Evolutionary conservation across 2,113 vertebrate species (phyloP), one percentile per base, ranked within the genome.

Genomic region (Variabilichromis moorii): DNA sequence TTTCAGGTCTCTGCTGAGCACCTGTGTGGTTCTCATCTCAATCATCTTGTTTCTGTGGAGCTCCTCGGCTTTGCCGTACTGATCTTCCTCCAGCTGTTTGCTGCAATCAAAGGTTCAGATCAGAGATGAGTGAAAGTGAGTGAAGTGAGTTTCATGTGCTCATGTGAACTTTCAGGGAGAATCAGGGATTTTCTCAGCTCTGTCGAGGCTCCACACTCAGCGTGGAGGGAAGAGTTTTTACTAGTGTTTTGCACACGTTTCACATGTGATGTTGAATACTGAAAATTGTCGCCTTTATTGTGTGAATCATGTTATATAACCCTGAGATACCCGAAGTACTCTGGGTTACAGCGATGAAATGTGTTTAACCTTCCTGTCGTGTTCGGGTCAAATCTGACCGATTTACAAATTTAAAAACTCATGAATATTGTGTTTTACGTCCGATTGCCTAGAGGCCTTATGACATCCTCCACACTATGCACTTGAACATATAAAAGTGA

Each of bases 31-130:
- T 84, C 98, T 97, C 97, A 98, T 98, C 14, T 96, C 91, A 82
- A 99, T 99, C 98, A 99, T 98, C 97, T 97, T 98, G 91, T 98
- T 97, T 89, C 97, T 97, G 88, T 98, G 97, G 84, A 95, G 97
- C 40, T 98, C 97, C 55, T 98, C 97, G 0, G 98, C 98, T 90
- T 98, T 97, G 78, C 92, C 95, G 89, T 98, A 99, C 2, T 98
- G 98, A 2, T 98, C 95, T 16, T 99, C 98, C 35, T 95, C 96
- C 55, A 99, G 96, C 78, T 99, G 98, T 95, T 97, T 99, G 14
- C 97, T 95, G 86, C 3, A 90, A 61, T 8, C 21, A 33, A 81
- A 28, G 45, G 6, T 51, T 83, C 1, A 85, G 47, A 35, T 54
- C 24, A 4, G 7, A 42, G 10, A 35, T 19, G 17, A 35, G 59